Base-by-base conservation (phyloP, 2,797 vertebrate species). In the Hyperoplus immaculatus region DNA sequence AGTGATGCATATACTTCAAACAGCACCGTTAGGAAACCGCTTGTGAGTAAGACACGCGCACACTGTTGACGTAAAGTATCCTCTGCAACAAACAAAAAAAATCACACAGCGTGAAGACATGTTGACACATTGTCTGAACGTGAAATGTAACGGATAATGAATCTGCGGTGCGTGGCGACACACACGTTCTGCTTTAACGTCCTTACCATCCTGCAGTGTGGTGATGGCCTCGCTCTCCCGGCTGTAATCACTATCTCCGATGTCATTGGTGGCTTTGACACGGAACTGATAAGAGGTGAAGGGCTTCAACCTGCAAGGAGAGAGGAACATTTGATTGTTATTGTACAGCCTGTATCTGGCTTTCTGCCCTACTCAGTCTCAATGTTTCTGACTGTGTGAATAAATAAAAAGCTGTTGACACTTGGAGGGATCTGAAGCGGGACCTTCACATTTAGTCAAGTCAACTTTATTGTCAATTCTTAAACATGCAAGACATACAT, bases 241-340 rank as follows among this genome's bases (percentile, higher is more conserved):
- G 2, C 98, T 99, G 96, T 98, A 99, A 81, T 97, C 97, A 45
- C 98, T 99, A 94, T 99, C 98, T 55, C 98, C 98, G 0, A 99
- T 97, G 93, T 99, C 98, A 0, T 99, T 99, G 0, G 98, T 99
- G 0, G 98, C 97, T 87, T 98, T 99, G 42, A 99, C 92, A 0
- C 97, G 95, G 90, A 99, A 99, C 93, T 99, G 98, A 93, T 99
- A 99, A 42, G 97, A 98, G 0, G 97, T 99, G 92, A 99, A 99
- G 7, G 98, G 98, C 89, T 99, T 99, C 77, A 99, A 91, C 92
- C 98, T 99, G 75, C 36, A 65, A 55, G 75, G 38, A 61, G 21
- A 58, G 29, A 47, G 5, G 47, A 4, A 72, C 13, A 47, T 18
- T 8, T 0, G 1, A 45, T 18, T 6, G 14, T 13, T 9, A 4